Conservation (phyloP, 1,140 invertebrate species). For the Atopsyche davidsoni region DNA sequence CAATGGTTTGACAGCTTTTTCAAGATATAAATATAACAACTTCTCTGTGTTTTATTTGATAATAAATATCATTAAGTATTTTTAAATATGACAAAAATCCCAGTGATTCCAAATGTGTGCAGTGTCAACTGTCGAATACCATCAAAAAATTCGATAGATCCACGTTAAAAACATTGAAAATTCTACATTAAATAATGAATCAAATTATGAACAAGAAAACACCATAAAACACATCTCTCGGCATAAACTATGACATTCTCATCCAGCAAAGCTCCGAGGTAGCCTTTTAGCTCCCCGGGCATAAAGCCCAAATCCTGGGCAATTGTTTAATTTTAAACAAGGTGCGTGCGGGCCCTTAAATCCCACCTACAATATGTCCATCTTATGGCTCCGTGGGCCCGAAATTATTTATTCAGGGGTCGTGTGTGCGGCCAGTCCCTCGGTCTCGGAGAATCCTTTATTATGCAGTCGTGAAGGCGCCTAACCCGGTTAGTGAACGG, state of each 20-base stretch:
- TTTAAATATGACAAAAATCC: no score
- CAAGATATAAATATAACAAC: no score
- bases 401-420: conserved; percentile 25
- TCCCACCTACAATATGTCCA: conserved; percentile 22
- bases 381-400: conserved; percentile 5
- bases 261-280: neutral
- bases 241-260: neutral
- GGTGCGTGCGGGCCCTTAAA: conserved; percentile 10
- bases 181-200: no score
- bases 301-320: neutral
- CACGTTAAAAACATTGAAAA: no score
- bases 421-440: conserved; percentile 7
- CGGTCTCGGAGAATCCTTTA: conserved; percentile 12
- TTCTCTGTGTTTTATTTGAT: no score
- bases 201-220: no score
- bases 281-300: neutral
- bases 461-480: conserved; percentile 20
- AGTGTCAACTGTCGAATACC: no score
- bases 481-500: conserved; percentile 17
- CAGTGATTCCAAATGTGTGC: no score
- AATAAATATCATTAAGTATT: no score
- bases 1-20: neutral
- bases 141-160: no score
- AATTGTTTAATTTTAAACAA: conserved; percentile 22
- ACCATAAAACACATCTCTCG: no score